Conservation (phyloP, 2,797 vertebrate genomes). For the Peromyscus attwateri region DNA sequence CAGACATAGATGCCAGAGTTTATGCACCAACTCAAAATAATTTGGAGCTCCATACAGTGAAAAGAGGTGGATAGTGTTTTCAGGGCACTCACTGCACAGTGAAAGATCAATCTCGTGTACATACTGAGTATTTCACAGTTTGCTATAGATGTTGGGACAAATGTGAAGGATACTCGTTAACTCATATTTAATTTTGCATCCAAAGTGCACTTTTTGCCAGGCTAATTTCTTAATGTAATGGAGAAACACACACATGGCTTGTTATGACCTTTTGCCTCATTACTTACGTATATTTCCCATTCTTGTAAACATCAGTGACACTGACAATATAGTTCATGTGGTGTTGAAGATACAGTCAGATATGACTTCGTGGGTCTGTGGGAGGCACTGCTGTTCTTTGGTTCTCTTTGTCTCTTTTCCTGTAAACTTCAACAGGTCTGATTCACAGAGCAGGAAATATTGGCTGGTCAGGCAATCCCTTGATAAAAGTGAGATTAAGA, state of each 20-base stretch:
- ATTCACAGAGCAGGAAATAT: slow-evolving; percentile 64
- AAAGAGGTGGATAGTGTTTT: neutral
- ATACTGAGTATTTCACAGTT: neutral
- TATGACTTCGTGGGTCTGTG: neutral
- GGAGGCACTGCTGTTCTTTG: slow-evolving; percentile 72
- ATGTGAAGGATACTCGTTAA: slow-evolving; percentile 47
- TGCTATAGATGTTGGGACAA: neutral
- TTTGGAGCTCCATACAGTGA: neutral
- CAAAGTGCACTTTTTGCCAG: slow-evolving; percentile 22
- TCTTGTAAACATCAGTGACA: slow-evolving; percentile 62
- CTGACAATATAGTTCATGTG: slow-evolving; percentile 45
- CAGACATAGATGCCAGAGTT: slow-evolving; percentile 3
- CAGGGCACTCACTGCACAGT: neutral
- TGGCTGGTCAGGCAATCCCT: slow-evolving; percentile 33
- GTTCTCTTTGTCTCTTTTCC: slow-evolving; percentile 18
- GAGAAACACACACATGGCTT: slow-evolving; percentile 63
- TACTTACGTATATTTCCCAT: slow-evolving; percentile 71
- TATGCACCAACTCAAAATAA: slow-evolving; percentile 40
- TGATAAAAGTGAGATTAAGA: slow-evolving; percentile 76
- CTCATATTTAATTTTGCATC: slow-evolving; percentile 72
- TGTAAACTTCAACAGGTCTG: slow-evolving; percentile 71
- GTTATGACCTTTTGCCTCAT: slow-evolving; percentile 79
- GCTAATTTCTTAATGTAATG: slow-evolving; percentile 70
- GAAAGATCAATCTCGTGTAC: neutral
- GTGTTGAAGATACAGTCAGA: slow-evolving; percentile 31